A percentile compares a stretch with the other conserved stretches of the same genome.
Conservation (phyloP, 2,888 invertebrate species). For the Augiades crinisus region DNA sequence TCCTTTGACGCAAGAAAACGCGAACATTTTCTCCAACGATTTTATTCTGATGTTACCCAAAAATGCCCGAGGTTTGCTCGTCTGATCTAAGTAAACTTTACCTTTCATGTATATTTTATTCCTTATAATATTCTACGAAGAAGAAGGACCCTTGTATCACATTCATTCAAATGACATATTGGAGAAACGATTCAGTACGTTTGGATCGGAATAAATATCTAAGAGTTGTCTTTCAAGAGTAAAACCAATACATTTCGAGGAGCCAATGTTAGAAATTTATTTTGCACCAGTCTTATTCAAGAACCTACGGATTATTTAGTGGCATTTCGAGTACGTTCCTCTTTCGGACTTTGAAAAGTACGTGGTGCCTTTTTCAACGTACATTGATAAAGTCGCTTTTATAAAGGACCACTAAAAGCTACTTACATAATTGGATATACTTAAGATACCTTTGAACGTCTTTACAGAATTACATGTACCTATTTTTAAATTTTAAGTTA, state of each 20-base stretch:
- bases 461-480: constrained; percentile 10
- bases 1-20: constrained; percentile 25
- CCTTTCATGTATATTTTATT: constrained; percentile 76
- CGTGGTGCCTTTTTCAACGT: constrained; percentile 5
- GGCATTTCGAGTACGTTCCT: constrained; percentile 8
- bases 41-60: constrained; percentile 27
- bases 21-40: constrained; percentile 27
- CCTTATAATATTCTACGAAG: constrained; percentile 67
- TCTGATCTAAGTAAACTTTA: constrained; percentile 65
- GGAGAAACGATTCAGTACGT: constrained; percentile 65
- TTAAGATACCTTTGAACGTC: constrained; percentile 21
- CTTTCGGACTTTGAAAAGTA: constrained; percentile 17
- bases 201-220: constrained; percentile 54
- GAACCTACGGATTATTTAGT: constrained; percentile 15
- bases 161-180: constrained; percentile 76
- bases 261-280: constrained; percentile 61
- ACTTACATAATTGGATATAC: constrained; percentile 26
- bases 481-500: constrained; percentile 7
- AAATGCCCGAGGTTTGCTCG: constrained; percentile 55
- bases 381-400: constrained; percentile 20
- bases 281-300: constrained; percentile 34
- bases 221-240: constrained; percentile 59
- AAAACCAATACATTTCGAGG: constrained; percentile 60
- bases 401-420: constrained; percentile 21
- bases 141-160: constrained; percentile 61